Base-by-base conservation (phyloP, 2,113 vertebrate species). In the Oryzias woworae region DNA sequence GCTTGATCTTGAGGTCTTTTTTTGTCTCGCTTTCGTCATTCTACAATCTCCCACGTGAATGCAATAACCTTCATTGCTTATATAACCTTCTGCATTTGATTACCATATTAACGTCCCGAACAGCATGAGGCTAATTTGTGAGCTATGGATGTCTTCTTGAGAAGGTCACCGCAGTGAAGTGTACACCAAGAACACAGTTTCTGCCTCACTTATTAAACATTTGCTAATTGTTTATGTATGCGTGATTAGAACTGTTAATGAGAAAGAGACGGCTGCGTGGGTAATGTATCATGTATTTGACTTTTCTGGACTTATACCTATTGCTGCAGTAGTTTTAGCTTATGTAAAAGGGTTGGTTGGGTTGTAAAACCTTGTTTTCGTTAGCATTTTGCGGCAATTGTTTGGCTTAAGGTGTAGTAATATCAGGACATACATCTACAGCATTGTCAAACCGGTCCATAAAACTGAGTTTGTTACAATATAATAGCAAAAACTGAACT, bases 21-120 rank as follows among this genome's bases (percentile, higher is more conserved):
- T 85, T 75, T 69, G 78, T 87, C 87, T 80, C 84, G 87, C 77
- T 89, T 88, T 87, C 61, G 69, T 59, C 78, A 20, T 82, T 53
- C 65, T 66, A 80, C 56, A 64, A 81, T 88, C 75, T 83, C 75
- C 75, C 78, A 79, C 73, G 84, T 84, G 85, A 87, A 83, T 18
- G 60, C 52, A 87, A 83, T 88, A 87, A 88, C 86, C 87, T 90
- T 90, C 71, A 7, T 73, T 75, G 73, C 80, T 92, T 91, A 86
- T 85, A 84, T 85, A 90, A 90, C 80, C 86, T 86, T 86, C 87
- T 88, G 89, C 86, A 88, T 88, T 89, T 77, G 80, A 90, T 91
- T 89, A 89, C 79, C 84, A 87, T 87, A 88, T 86, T 88, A 83
- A 87, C 74, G 68, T 85, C 78, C 82, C 78, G 85, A 91, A 86